A percentile compares a stretch with the other conserved stretches of the same genome.
phyloP scores from a whole-genome alignment of 2,888 invertebrate species.

The Himalopsyche kuldschensis region DNA sequence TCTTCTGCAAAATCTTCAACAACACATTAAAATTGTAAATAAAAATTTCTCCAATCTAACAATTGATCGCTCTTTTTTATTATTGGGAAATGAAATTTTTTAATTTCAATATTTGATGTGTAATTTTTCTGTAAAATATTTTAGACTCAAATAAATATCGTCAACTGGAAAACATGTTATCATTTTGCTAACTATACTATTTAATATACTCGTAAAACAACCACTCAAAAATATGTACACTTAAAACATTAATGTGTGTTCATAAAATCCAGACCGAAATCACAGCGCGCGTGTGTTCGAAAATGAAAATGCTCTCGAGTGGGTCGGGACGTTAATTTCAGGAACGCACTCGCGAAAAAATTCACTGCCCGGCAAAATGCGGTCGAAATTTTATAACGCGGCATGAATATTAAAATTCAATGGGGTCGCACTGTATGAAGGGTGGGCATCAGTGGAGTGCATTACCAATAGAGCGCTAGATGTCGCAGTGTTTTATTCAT shows the following conservation, averaged over 20 bases:
- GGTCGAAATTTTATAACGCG: slow-evolving; percentile 16
- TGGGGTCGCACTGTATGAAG: slow-evolving; percentile 14
- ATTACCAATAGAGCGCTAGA: slow-evolving; percentile 25
- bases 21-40: no score
- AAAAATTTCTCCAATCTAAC: no score
- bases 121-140: no score
- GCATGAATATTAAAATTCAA: slow-evolving; percentile 39
- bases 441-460: slow-evolving; percentile 8
- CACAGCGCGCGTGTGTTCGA: neutral
- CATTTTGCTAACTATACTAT: no score
- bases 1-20: no score
- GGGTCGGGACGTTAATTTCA: neutral
- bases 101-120: no score
- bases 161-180: no score
- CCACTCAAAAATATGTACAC: no score
- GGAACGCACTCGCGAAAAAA: neutral
- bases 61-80: no score
- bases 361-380: neutral
- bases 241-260: neutral
- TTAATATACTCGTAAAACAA: no score
- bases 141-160: no score
- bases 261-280: neutral
- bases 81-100: no score
- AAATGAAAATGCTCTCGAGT: neutral
- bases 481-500: slow-evolving; percentile 32